Conservation (phyloP, 2,113 vertebrate species). For the Hepsetus odoe region DNA sequence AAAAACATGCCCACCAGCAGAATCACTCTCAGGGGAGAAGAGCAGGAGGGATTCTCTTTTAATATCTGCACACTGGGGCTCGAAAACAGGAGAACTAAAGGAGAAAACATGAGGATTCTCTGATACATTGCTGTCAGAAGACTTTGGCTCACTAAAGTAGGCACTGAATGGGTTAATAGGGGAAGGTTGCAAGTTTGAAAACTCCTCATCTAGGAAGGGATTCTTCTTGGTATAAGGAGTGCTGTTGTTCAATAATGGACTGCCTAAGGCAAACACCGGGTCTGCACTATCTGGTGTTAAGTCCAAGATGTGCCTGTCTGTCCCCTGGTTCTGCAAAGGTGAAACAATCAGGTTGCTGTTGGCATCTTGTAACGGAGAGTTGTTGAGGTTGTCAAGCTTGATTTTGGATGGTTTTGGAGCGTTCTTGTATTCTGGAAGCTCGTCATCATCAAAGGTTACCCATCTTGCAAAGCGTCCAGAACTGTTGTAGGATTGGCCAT, state of each 20-base stretch:
- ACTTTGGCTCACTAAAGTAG: slow-evolving; percentile 78
- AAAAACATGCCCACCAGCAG: slow-evolving; percentile 69
- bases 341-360: slow-evolving; percentile 64
- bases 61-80: slow-evolving; percentile 61
- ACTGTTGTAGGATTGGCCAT: slow-evolving; percentile 71
- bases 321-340: slow-evolving; percentile 72
- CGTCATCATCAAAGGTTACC: slow-evolving; percentile 91
- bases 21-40: slow-evolving; percentile 72
- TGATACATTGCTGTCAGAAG: slow-evolving; percentile 25
- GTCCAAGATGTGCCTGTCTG: slow-evolving; percentile 76
- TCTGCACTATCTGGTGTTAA: slow-evolving; percentile 77
- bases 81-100: slow-evolving; percentile 68
- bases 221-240: slow-evolving; percentile 79
- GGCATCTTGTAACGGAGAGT: slow-evolving; percentile 48
- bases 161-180: slow-evolving; percentile 88
- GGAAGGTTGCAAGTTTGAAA: slow-evolving; percentile 82
- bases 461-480: slow-evolving; percentile 81
- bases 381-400: slow-evolving; percentile 60
- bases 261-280: slow-evolving; percentile 73
- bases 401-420: slow-evolving; percentile 65
- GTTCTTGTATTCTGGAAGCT: slow-evolving; percentile 61
- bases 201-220: slow-evolving; percentile 84
- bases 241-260: slow-evolving; percentile 66
- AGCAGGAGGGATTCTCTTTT: slow-evolving; percentile 78
- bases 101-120: slow-evolving; percentile 42